Evolutionary conservation across 2,888 invertebrate genomes (phyloP).

Genomic region (Lutraria lutraria): DNA sequence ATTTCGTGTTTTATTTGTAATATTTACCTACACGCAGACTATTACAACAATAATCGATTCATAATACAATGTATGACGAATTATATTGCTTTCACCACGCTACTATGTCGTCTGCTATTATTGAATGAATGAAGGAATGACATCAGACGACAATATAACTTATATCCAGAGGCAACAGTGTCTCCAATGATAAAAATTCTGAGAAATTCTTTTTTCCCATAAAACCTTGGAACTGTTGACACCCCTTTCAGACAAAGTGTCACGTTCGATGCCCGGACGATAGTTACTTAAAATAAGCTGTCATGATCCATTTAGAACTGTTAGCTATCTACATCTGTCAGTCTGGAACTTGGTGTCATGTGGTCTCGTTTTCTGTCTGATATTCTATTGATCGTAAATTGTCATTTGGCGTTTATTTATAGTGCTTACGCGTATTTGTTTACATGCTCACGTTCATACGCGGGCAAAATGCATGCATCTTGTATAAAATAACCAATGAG

Average conservation of each 20-base stretch:
- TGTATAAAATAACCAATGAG: conserved; percentile 17
- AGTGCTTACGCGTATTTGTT: conserved; percentile 53
- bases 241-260: background rate
- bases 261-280: background rate
- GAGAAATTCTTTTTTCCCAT: background rate
- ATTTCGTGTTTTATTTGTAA: background rate
- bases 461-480: conserved; percentile 5
- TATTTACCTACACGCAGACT: background rate
- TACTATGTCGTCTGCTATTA: background rate
- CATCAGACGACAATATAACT: conserved; percentile 8
- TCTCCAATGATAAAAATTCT: background rate
- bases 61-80: background rate
- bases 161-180: background rate
- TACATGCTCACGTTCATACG: conserved; percentile 42
- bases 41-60: background rate
- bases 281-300: conserved; percentile 10
- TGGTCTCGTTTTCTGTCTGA: background rate
- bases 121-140: background rate
- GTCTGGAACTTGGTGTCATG: conserved; percentile 4
- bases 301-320: conserved; percentile 80
- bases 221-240: conserved; percentile 6
- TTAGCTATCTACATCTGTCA: conserved; percentile 8
- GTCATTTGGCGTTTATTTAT: conserved; percentile 39
- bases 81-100: conserved; percentile 7
- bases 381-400: background rate